Evolutionary conservation across 2,888 invertebrate species (phyloP), one percentile per base, ranked within the genome.

Genomic region (Petrophora chlorosata): DNA sequence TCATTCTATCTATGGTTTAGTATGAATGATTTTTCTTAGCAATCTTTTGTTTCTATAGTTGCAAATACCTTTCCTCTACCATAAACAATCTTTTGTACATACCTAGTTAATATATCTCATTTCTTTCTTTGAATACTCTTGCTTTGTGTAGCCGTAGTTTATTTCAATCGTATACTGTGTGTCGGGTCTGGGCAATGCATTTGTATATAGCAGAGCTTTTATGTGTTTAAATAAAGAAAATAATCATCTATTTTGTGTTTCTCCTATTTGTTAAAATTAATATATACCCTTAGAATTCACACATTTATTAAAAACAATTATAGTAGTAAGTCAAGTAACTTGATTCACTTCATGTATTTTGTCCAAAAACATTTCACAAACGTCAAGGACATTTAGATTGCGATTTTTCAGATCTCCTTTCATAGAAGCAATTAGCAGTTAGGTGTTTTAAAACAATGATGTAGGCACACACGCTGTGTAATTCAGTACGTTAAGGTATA

Each of bases 401-500:
- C n/a, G 30, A 42, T 38, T 49, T 43, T 49, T 42, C 26, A 38
- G 48, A 29, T 23, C 39, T 32, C 42, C 49, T 49, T 43, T 39
- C 43, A 29, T 44, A 44, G 33, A 16, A 9, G 14, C 10, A 49
- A 43, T 49, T 43, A 49, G 33, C 28, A 33, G 22, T 39, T 29
- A n/a, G 17, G 29, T 50, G 14, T 40, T 42, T 32, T 33, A 44
- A 67, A 70, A 68, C 53, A 63, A 61, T 65, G 59, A 56, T 43
- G 58, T 63, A 68, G 65, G 62, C 65, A 73, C 60, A 62, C 53
- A 54, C 65, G 67, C 65, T 43, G 35, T 56, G 47, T 53, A 53
- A 54, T 49, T 35, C 35, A 64, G 70, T 64, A 58, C 67, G 64
- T 68, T 66, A 62, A 61, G 40, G 59, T 59, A 59, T 56, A 70